phyloP scores from a whole-genome alignment of 2,797 vertebrate genomes.

The Pangasius krempfi region DNA sequence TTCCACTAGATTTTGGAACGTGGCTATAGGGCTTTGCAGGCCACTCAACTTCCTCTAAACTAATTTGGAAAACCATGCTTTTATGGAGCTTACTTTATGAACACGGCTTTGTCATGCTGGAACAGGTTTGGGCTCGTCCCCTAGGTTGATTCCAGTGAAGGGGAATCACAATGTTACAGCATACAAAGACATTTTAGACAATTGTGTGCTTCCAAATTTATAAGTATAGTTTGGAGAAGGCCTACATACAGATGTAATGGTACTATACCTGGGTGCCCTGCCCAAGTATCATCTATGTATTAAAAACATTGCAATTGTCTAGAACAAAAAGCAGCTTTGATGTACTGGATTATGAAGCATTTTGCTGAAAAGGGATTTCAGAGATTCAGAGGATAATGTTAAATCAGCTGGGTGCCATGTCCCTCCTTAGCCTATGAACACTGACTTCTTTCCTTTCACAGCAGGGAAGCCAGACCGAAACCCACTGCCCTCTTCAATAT shows the following conservation, averaged over 20 bases:
- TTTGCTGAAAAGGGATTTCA: slow-evolving; percentile 61
- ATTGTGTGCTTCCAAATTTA: neutral
- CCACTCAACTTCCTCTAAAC: neutral
- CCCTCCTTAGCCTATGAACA: slow-evolving; percentile 21
- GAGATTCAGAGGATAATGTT: slow-evolving; percentile 59
- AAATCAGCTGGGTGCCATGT: slow-evolving; percentile 50
- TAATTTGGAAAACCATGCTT: neutral
- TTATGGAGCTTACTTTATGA: neutral
- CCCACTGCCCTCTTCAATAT: slow-evolving; percentile 16
- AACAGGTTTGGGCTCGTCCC: neutral
- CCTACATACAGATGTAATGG: neutral
- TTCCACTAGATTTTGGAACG: neutral
- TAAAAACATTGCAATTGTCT: neutral
- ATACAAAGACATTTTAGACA: neutral
- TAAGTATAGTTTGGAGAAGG: neutral
- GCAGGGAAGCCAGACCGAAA: slow-evolving; percentile 64
- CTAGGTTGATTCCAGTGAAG: neutral
- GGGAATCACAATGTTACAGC: too few species aligned
- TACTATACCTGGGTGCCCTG: neutral
- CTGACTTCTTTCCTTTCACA: slow-evolving; percentile 54
- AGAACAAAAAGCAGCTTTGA: neutral
- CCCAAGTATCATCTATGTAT: neutral
- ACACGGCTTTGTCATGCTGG: neutral
- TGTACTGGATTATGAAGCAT: slow-evolving; percentile 48
- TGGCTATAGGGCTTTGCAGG: neutral